Conservation (phyloP, 2,113 vertebrate species). For the Gallinago jamesoni region DNA sequence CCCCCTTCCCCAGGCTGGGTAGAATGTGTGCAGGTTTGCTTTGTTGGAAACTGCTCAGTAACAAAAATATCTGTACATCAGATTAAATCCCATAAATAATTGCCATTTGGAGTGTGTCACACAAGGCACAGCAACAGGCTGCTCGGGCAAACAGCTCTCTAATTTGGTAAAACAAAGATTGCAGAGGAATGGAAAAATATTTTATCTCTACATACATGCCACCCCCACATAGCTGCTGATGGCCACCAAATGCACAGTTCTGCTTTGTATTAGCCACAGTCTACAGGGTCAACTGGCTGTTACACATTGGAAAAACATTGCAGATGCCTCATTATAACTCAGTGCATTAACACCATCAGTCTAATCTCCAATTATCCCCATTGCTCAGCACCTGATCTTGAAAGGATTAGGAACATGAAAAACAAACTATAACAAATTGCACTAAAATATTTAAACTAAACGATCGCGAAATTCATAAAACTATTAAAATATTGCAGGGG, state of each 20-base stretch:
- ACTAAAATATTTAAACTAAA: not conserved
- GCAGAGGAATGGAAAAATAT: not conserved
- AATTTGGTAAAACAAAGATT: not conserved
- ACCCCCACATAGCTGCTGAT: not conserved
- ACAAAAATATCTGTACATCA: not conserved
- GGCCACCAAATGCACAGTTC: not conserved
- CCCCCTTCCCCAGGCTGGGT: not conserved
- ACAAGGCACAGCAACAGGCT: not conserved
- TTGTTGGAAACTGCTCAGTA: not conserved
- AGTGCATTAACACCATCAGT: not conserved
- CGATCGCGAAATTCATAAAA: not conserved
- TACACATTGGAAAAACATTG: not conserved
- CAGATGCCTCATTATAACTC: not conserved
- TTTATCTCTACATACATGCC: not conserved
- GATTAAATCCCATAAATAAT: not conserved
- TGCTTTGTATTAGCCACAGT: not conserved
- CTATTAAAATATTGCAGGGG: not conserved
- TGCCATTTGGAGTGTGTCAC: not conserved
- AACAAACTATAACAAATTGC: not conserved
- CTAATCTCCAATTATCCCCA: not conserved
- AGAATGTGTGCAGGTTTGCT: rapidly evolving
- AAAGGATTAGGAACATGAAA: not conserved
- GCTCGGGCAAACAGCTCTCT: not conserved
- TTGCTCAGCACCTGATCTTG: not conserved
- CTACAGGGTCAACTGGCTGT: not conserved